Evolutionary conservation across 2,113 vertebrate genomes (phyloP).

Genomic region (Tonatia bakeri): DNA sequence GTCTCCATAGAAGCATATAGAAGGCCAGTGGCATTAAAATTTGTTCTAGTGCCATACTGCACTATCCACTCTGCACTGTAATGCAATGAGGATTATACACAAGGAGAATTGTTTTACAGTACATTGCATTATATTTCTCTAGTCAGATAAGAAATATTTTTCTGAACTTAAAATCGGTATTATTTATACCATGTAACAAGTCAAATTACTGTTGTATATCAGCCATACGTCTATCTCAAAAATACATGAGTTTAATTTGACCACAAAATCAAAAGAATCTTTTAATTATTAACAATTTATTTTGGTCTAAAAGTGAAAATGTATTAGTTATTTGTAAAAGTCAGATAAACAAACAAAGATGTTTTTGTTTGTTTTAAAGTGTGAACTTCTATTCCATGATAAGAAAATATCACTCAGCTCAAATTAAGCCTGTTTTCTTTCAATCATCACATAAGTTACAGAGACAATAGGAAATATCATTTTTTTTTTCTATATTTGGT

Average conservation of each 20-base stretch:
- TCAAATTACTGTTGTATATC: neutral
- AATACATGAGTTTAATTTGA: neutral
- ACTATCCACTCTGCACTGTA: neutral
- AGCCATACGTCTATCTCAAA: neutral
- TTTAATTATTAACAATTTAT: neutral
- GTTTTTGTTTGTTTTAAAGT: neutral
- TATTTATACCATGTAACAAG: neutral
- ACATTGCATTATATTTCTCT: neutral
- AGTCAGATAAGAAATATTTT: neutral
- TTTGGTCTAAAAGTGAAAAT: neutral
- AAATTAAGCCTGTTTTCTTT: conserved; percentile 25
- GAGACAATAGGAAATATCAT: conserved; percentile 33
- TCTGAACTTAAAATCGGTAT: neutral
- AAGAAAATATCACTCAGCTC: neutral
- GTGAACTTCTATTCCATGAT: neutral
- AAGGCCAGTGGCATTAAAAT: neutral
- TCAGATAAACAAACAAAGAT: neutral
- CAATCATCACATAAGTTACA: conserved; percentile 26
- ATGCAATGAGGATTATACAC: neutral
- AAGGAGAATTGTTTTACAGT: neutral
- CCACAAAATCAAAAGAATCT: neutral
- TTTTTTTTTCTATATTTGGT: conserved; percentile 64
- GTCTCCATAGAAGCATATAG: neutral
- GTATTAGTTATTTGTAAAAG: neutral
- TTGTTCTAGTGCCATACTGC: neutral